A percentile compares a stretch with the other conserved stretches of the same genome.
Conservation (phyloP, 1,140 invertebrate species). For the Uloborus diversus region DNA sequence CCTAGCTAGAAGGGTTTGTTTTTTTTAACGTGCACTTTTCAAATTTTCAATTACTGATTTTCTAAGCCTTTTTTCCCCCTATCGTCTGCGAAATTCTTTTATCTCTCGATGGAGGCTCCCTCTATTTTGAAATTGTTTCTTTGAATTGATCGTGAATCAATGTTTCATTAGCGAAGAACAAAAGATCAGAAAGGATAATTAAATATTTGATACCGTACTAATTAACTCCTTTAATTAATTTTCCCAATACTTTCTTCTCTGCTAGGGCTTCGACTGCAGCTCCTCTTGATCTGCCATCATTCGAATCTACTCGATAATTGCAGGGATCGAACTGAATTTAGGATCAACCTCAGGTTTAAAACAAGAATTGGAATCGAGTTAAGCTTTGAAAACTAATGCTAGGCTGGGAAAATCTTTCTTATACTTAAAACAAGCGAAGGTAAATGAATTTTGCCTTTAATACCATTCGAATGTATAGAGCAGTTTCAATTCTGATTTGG, state of each 20-base stretch:
- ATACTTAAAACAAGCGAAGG: no score
- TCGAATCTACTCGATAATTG: constrained; percentile 35
- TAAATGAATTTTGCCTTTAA: no score
- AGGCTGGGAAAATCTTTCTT: no score
- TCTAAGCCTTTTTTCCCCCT: constrained; percentile 13
- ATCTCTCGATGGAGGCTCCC: neutral
- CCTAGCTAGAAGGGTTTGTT: constrained; percentile 3
- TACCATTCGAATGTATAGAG: no score
- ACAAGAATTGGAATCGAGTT: no score
- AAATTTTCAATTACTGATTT: constrained; percentile 56
- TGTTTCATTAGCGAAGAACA: constrained; percentile 55
- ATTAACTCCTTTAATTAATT: constrained; percentile 57
- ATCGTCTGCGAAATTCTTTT: neutral
- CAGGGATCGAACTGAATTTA: constrained; percentile 29
- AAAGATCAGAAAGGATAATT: constrained; percentile 50
- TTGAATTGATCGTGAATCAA: constrained; percentile 55
- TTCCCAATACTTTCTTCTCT: constrained; percentile 48
- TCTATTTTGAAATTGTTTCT: constrained; percentile 27
- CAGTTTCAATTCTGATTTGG: no score
- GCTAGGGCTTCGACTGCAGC: neutral
- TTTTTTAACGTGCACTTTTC: constrained; percentile 8
- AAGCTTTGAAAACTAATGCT: no score
- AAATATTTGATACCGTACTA: constrained; percentile 56
- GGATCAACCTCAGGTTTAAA: constrained; percentile 1
- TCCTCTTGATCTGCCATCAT: neutral